A percentile compares a stretch with the other conserved stretches of the same genome.
phyloP scores from a whole-genome alignment of 64 coral and sea anemone genomes.

The Porites lutea region DNA sequence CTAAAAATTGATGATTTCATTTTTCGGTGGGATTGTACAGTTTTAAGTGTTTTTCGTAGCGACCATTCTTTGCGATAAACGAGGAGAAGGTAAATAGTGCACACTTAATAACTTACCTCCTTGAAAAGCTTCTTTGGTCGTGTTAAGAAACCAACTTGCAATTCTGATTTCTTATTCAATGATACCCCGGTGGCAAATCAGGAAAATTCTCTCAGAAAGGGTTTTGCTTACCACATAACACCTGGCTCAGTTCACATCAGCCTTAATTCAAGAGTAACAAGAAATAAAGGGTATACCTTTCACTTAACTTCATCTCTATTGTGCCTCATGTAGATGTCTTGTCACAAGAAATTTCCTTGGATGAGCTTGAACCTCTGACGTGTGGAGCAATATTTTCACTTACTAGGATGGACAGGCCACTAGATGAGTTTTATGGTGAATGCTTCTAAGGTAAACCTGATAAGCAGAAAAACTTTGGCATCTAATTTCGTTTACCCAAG shows the following conservation, averaged over 20 bases:
- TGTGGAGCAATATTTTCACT: no score
- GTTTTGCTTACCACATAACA: not conserved
- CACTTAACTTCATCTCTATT: no score
- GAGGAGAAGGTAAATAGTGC: not conserved
- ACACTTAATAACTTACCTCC: not conserved
- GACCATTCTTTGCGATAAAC: not conserved
- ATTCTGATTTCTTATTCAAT: no score
- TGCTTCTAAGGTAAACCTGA: not conserved
- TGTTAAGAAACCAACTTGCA: no score
- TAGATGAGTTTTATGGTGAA: not conserved
- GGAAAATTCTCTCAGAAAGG: not conserved
- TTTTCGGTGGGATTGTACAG: not conserved
- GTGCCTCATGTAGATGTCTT: no score
- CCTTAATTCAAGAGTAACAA: no score
- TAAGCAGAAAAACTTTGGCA: not conserved
- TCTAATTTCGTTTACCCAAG: not conserved
- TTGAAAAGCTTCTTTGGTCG: not conserved
- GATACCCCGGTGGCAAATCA: no score
- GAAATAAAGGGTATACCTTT: no score
- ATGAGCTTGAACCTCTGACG: no score
- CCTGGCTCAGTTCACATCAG: not conserved
- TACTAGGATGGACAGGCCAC: no score
- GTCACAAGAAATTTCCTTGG: no score
- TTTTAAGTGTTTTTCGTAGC: not conserved
- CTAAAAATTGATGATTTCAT: not conserved